phyloP scores from a whole-genome alignment of 2,797 vertebrate genomes.

The Spheniscus humboldti region DNA sequence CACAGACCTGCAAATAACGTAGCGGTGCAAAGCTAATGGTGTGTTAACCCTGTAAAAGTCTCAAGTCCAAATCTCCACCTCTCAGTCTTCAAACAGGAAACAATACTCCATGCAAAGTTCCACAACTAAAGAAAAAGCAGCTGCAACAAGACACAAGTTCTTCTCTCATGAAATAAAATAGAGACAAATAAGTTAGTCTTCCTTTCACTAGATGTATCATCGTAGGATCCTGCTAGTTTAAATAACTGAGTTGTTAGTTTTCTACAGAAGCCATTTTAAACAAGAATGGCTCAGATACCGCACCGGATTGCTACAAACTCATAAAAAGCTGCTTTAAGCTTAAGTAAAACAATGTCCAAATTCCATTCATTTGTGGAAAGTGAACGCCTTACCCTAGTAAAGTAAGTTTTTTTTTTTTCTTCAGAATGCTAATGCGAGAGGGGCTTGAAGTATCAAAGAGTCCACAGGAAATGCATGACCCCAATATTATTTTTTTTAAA shows the following conservation, averaged over 20 bases:
- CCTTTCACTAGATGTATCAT: slow-evolving; percentile 79
- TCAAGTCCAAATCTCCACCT: slow-evolving; percentile 70
- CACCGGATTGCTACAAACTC: slow-evolving; percentile 80
- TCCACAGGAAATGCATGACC: slow-evolving; percentile 81
- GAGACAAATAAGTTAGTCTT: slow-evolving; percentile 77
- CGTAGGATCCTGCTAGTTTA: slow-evolving; percentile 80
- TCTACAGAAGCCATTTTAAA: slow-evolving; percentile 78
- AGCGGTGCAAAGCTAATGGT: slow-evolving; percentile 71
- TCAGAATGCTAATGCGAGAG: slow-evolving; percentile 80
- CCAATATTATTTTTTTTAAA: slow-evolving; percentile 79
- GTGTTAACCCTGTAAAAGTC: slow-evolving; percentile 77
- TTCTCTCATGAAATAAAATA: slow-evolving; percentile 75
- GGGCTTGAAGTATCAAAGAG: slow-evolving; percentile 81
- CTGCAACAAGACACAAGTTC: slow-evolving; percentile 75
- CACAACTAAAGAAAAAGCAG: slow-evolving; percentile 77
- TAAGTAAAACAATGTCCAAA: slow-evolving; percentile 79
- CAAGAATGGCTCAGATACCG: slow-evolving; percentile 78
- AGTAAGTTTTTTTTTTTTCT: slow-evolving; percentile 73
- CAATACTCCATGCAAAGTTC: slow-evolving; percentile 73
- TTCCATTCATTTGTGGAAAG: slow-evolving; percentile 78
- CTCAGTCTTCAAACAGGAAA: slow-evolving; percentile 67
- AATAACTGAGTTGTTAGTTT: slow-evolving; percentile 79
- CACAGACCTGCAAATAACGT: slow-evolving; percentile 68
- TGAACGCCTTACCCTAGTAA: slow-evolving; percentile 76
- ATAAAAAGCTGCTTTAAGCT: slow-evolving; percentile 82